Evolutionary conservation across 2,113 vertebrate species (phyloP).

Genomic region (Verasper variegatus): DNA sequence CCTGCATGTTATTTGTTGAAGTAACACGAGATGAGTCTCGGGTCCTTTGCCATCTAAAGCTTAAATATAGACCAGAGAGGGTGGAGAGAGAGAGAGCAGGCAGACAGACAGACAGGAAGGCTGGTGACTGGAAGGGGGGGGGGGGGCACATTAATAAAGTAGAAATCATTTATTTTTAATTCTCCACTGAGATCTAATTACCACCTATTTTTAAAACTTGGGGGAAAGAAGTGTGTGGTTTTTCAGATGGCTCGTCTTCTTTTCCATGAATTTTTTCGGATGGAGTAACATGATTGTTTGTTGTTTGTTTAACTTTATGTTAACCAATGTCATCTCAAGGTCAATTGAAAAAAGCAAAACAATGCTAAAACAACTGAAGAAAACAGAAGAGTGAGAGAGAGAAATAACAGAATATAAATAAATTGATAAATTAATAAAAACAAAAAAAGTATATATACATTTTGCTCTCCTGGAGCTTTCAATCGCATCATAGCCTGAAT

Average conservation of each 20-base stretch:
- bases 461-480: too few relatives aligned
- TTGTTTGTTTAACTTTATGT: background rate
- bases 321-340: background rate
- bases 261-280: slow-evolving; percentile 11
- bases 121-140: slow-evolving; percentile 65
- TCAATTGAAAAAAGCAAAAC: background rate
- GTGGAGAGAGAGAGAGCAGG: slow-evolving; percentile 20
- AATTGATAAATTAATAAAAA: too few relatives aligned
- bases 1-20: slow-evolving; percentile 55
- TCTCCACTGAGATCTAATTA: slow-evolving; percentile 86
- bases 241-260: slow-evolving; percentile 63
- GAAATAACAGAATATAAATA: background rate
- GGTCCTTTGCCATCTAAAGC: slow-evolving; percentile 59
- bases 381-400: too few relatives aligned
- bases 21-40: slow-evolving; percentile 63
- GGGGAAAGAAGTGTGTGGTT: slow-evolving; percentile 52
- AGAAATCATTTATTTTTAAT: slow-evolving; percentile 91
- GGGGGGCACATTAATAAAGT: slow-evolving; percentile 83
- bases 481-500: too few relatives aligned
- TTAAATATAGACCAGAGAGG: slow-evolving; percentile 76
- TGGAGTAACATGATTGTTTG: slow-evolving; percentile 11
- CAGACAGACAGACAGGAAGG: slow-evolving; percentile 69
- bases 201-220: slow-evolving; percentile 82
- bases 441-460: too few relatives aligned
- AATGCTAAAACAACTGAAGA: too few relatives aligned